Base-by-base conservation (phyloP, 2,888 invertebrate genomes). In the Allophyes oxyacanthae region DNA sequence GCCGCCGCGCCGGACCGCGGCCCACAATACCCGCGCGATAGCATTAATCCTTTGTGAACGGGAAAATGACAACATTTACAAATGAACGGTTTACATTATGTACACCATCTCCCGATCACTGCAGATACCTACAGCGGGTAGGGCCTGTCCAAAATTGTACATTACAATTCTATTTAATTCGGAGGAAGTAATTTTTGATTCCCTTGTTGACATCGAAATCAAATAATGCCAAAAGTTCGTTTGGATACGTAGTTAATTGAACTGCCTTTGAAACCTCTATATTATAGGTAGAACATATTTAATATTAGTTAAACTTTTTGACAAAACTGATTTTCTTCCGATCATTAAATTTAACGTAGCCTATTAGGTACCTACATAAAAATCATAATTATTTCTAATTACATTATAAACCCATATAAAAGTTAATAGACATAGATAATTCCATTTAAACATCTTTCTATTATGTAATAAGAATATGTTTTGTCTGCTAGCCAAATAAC, bases 21-120 rank as follows among this genome's bases (percentile, higher is more conserved):
- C 58, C 52, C 59, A 82, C 78, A 77, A 79, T 78, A 70, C 77
- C 80, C 79, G 74, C 75, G 75, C 71, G 77, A 77, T 76, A 78
- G 64, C 78, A 84, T 84, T 87, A 87, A 85, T 86, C 85, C 84
- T 82, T 82, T 84, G 82, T 81, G 69, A 75, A 75, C 38, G 72
- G 63, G 72, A 79, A 78, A 77, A 79, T 69, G 74, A 48, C 65
- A 73, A 65, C 71, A 71, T 70, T 77, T 66, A 78, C 71, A 79
- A 78, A 79, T 79, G 69, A 70, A 54, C 56, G 66, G 68, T 73
- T 76, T 75, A 76, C 72, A 76, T 76, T 66, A 68, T 69, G 64
- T 75, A 73, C 64, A 68, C 53, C 60, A 44, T 46, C 41, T 61
- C 67, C 64, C 62, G 62, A 72, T 69, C 56, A 48, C 52, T 61